These are phyloP conservation scores for Onychostruthus taczanowskii DNA, from an alignment of 2,113 vertebrate genomes.

Conservation along the genomic window DNA sequence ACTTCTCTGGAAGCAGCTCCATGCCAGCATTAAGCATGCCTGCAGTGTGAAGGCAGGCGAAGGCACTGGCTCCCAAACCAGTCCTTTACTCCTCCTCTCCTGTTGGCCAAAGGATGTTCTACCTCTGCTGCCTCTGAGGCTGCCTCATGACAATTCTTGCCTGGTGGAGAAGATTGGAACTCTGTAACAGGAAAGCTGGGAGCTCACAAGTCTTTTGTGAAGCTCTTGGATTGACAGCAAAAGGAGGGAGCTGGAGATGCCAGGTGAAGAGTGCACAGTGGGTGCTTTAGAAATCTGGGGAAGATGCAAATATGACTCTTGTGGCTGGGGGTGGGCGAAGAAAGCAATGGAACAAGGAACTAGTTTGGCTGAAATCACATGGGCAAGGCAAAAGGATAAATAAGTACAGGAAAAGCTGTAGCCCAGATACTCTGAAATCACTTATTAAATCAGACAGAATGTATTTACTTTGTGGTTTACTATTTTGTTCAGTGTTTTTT, in stretches of 20 bases:
- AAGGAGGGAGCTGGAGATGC: neutral
- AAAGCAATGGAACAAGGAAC: neutral
- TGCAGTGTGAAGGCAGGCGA: neutral
- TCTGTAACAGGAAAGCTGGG: neutral
- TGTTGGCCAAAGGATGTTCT: neutral
- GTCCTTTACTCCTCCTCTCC: neutral
- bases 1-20: neutral
- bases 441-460: neutral
- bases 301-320: neutral
- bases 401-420: neutral
- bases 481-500: neutral
- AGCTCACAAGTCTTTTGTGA: neutral
- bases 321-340: neutral
- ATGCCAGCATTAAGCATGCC: neutral
- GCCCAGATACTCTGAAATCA: neutral
- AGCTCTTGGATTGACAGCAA: neutral
- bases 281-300: neutral
- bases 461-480: neutral
- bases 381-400: neutral
- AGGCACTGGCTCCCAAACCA: neutral
- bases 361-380: neutral
- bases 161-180: neutral
- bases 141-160: neutral
- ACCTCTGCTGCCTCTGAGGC: neutral
- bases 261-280: neutral